These are phyloP conservation scores for Leptothorax acervorum DNA, from an alignment of 2,888 invertebrate species.

Conservation along the genomic window DNA sequence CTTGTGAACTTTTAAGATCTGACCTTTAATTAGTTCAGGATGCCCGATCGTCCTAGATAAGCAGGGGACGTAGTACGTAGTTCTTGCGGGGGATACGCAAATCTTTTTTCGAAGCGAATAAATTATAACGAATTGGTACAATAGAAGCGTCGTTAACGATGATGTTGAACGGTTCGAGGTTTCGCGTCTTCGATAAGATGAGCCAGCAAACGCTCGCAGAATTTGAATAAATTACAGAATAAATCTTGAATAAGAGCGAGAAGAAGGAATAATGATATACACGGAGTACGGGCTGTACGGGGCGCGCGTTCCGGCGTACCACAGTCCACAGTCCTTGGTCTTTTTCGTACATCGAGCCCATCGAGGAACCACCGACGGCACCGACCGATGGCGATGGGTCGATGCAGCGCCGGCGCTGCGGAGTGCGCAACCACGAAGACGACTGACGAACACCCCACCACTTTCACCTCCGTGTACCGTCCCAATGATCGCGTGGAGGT, in stretches of 20 bases:
- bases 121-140: background rate
- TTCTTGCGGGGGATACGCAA: background rate
- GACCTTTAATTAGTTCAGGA: conserved; percentile 1
- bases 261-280: background rate
- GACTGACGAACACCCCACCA: conserved; percentile 70
- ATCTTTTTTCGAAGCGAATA: background rate
- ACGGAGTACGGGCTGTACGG: background rate
- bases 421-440: conserved; percentile 65
- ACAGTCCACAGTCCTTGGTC: conserved; percentile 1
- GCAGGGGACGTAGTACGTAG: background rate
- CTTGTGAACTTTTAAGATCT: background rate
- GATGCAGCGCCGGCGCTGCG: conserved; percentile 82
- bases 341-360: conserved; percentile 45
- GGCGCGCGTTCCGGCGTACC: background rate
- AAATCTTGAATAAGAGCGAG: background rate
- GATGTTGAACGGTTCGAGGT: background rate
- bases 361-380: conserved; percentile 37
- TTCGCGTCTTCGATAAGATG: background rate
- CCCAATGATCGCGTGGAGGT: conserved; percentile 70
- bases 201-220: background rate
- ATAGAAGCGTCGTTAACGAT: background rate
- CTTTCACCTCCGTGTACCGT: conserved; percentile 34
- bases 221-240: background rate
- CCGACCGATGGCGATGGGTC: conserved; percentile 69
- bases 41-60: background rate